Base-by-base conservation (phyloP, 2,113 vertebrate species). In the Nesospiza acunhae region DNA sequence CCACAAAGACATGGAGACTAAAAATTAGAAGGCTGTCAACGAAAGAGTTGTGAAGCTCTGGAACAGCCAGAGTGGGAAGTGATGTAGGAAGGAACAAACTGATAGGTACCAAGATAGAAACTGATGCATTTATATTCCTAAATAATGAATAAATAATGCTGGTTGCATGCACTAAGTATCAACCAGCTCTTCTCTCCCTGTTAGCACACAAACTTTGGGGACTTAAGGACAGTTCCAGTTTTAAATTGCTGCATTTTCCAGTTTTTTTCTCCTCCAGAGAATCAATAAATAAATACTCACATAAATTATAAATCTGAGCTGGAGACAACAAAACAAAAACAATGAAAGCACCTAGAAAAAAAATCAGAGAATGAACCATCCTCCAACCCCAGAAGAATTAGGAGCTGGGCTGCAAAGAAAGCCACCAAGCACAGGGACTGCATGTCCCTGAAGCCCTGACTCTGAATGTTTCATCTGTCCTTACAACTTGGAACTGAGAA, bases 101-200 rank as follows among this genome's bases (percentile, higher is more conserved):
- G 68, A 93, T 80, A 49, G 76, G 47, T 81, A 60, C 67, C 76
- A 96, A 94, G 90, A 92, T 55, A 84, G 76, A 77, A 87, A 90
- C 4, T 31, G 92, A 93, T 80, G 83, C 47, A 74, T 94, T 83
- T 80, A 53, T 74, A 52, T 18, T 86, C 80, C 66, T 70, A 94
- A 90, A 89, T 84, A 81, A 84, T 89, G 68, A 94, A 95, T 81
- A 96, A 93, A 92, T 95, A 92, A 84, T 77, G 67, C 13, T 94
- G 50, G 28, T 22, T 86, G 21, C 30, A 62, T 23, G 55, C 59
- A 62, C 55, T 77, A 52, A 80, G 68, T 39, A 59, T 83, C 67
- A 92, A 33, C 15, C 28, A 70, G 26, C 23, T 88, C 58, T 86
- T 33, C 28, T 64, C 13, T 69, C 11, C 35, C 41, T 52, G 26